Conservation (phyloP, 2,888 invertebrate species). For the Xylota segnis region DNA sequence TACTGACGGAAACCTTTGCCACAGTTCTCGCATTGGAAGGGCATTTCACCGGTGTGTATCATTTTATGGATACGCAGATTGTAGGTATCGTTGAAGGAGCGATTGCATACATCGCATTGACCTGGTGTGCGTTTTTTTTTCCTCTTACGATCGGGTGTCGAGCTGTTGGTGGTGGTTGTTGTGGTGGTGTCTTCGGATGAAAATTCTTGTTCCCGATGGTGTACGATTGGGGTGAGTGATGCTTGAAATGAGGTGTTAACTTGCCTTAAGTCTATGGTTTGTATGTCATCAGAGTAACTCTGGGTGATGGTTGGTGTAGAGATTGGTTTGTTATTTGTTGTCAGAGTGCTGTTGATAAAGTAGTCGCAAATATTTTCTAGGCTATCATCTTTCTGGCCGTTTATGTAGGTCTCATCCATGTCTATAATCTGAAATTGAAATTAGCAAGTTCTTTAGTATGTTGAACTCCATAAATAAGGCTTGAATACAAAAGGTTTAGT, state of each 20-base stretch:
- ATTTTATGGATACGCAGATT: slow-evolving; percentile 81
- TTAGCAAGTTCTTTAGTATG: not conserved
- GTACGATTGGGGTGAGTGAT: not conserved
- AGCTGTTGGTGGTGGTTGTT: not conserved
- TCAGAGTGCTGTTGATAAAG: not conserved
- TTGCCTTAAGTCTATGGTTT: slow-evolving; percentile 6
- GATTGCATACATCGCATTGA: slow-evolving; percentile 78
- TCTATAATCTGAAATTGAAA: slow-evolving; percentile 50
- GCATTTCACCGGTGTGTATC: slow-evolving; percentile 81
- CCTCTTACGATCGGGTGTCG: slow-evolving; percentile 40
- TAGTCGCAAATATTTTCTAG: slow-evolving; percentile 26
- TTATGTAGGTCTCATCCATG: not conserved
- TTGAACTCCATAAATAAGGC: no score
- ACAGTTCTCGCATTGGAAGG: slow-evolving; percentile 79
- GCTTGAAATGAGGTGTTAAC: not conserved
- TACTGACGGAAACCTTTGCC: slow-evolving; percentile 81
- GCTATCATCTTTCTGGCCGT: not conserved
- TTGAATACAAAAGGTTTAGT: no score
- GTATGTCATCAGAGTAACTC: slow-evolving; percentile 8
- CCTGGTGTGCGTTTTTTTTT: slow-evolving; percentile 77
- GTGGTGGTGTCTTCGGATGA: slow-evolving; percentile 12
- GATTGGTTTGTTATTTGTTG: not conserved
- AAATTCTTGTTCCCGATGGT: slow-evolving; percentile 21
- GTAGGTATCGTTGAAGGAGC: slow-evolving; percentile 79
- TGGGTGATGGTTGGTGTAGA: not conserved